Percentiles rank a stretch among this genome's conserved stretches.
Evolutionary conservation across 1,140 invertebrate genomes (phyloP).

Genomic region (Diorhabda carinulata): DNA sequence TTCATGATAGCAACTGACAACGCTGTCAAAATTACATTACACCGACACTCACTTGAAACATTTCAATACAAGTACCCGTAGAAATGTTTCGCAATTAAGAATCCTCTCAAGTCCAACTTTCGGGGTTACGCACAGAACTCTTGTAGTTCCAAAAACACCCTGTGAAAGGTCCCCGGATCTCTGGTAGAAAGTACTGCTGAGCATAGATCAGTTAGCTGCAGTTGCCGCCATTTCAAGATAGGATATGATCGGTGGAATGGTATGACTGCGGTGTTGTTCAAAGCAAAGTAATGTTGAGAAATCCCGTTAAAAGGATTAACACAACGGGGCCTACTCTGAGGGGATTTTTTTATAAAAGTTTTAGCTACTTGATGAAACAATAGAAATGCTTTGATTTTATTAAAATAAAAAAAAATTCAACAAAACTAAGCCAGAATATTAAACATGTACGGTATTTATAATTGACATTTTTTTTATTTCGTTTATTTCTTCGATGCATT

Average conservation of each 20-base stretch:
- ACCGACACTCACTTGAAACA: background rate
- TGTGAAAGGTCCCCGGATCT: conserved; percentile 38
- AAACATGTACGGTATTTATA: no score
- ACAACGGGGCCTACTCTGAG: conserved; percentile 35
- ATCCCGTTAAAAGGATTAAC: conserved; percentile 19
- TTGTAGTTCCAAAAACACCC: conserved; percentile 14
- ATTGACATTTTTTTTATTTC: no score
- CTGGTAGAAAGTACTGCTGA: conserved; percentile 36
- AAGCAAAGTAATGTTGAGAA: conserved; percentile 32
- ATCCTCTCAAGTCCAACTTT: conserved; percentile 30
- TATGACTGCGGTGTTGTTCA: conserved; percentile 33
- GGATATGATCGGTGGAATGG: conserved; percentile 20
- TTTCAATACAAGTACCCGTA: background rate
- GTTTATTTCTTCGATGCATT: no score
- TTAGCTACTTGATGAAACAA: no score
- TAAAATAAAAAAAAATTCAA: no score
- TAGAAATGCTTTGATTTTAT: no score
- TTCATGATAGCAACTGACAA: no score
- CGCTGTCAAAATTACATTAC: background rate
- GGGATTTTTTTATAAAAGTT: conserved; percentile 24
- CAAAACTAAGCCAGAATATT: no score
- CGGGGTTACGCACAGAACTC: conserved; percentile 31
- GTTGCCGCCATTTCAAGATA: conserved; percentile 11
- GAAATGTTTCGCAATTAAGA: accelerated
- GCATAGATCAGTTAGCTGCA: conserved; percentile 24